Base-by-base conservation (phyloP, 2,113 vertebrate genomes). In the Zosterops hypoxanthus region DNA sequence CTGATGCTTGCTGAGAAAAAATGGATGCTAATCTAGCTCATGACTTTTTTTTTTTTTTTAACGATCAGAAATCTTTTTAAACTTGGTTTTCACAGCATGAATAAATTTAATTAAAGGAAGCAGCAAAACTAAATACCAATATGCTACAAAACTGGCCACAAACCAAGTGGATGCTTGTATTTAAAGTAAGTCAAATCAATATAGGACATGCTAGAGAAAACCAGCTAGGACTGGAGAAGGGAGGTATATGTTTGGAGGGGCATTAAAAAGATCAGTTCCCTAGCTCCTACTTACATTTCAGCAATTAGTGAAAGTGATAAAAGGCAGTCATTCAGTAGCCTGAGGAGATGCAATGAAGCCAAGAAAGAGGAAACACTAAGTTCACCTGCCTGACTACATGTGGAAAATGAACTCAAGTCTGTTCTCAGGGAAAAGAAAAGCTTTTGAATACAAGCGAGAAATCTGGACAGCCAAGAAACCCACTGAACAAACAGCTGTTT, bases 91-190 rank as follows among this genome's bases (percentile, higher is more conserved):
- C 70, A 73, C 90, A 78, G 82, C 73, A 60, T 50, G 77, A 91
- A 82, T 71, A 86, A 24, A 83, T 90, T 92, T 85, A 88, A 90
- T 88, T 91, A 92, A 95, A 87, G 64, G 65, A 96, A 86, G 56
- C 34, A 83, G 68, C 60, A 95, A 82, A 94, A 64, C 44, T 89
- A 84, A 94, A 89, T 57, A 73, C 33, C 55, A 78, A 81, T 39
- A 70, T 14, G 28, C 34, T 55, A 75, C 87, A 91, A 91, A 80
- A 12, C 12, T 72, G 71, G 66, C 63, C 77, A 78, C 16, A 34
- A 91, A 89, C 26, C 69, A 92, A 95, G 52, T 2, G 7, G 52
- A 78, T 79, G 56, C 47, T 71, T 78, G 23, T 78, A 77, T 66
- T 89, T 79, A 87, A 92, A 95, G n/a, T 36, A 90, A 93, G 46